Percentiles rank a stretch among this genome's conserved stretches.
phyloP scores from a whole-genome alignment of 2,113 vertebrate genomes.

The Sterrhoptilus dennistouni region DNA sequence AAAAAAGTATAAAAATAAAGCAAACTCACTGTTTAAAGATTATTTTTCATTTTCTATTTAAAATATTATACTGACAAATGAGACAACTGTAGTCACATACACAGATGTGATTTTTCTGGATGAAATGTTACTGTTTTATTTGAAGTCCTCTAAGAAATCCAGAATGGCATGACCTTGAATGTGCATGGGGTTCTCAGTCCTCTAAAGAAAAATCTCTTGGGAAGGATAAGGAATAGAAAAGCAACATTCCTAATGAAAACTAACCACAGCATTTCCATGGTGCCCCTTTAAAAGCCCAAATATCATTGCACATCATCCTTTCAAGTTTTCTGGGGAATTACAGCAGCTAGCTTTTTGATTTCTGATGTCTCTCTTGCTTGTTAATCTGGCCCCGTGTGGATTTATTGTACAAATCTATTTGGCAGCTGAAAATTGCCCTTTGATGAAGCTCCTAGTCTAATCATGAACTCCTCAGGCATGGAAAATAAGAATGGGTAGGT shows the following conservation, averaged over 20 bases:
- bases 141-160: not conserved
- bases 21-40: not conserved
- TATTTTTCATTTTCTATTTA: not conserved
- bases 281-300: conserved; percentile 27
- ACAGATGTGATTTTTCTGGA: not conserved
- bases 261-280: not conserved
- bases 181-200: not conserved
- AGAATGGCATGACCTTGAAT: not conserved
- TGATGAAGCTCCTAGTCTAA: conserved; percentile 48
- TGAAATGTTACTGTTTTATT: not conserved
- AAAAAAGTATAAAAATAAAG: not conserved
- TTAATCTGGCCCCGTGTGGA: conserved; percentile 59
- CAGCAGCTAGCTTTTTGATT: conserved; percentile 58
- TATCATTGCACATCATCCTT: conserved; percentile 41
- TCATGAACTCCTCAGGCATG: conserved; percentile 32
- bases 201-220: not conserved
- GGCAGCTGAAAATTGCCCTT: conserved; percentile 65
- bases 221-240: not conserved
- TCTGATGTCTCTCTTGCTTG: conserved; percentile 59
- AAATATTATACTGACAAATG: not conserved
- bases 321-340: conserved; percentile 64
- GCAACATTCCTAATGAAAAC: conserved; percentile 1
- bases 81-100: not conserved
- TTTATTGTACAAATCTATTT: conserved; percentile 67
- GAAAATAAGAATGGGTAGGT: conserved; percentile 29